These are phyloP conservation scores for Brachystomella parvula DNA, from an alignment of 1,140 invertebrate species.

Conservation along the genomic window DNA sequence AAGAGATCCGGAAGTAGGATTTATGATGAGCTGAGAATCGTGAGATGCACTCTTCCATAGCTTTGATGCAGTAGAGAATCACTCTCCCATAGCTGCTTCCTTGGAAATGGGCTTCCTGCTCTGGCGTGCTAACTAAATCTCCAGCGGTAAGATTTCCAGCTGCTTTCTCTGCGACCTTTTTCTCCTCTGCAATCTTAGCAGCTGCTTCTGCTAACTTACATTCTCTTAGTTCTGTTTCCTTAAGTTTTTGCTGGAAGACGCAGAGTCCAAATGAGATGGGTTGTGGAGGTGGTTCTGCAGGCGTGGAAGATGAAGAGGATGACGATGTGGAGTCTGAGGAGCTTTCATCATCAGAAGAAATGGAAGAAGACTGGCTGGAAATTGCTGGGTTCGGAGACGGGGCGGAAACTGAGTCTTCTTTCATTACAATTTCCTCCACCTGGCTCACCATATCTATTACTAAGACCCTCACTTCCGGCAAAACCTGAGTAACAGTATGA, in stretches of 20 bases:
- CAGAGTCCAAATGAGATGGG: slow-evolving; percentile 20
- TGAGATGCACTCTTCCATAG: slow-evolving; percentile 71
- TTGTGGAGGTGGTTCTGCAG: neutral
- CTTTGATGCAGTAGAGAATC: slow-evolving; percentile 57
- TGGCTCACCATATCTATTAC: slow-evolving; percentile 13
- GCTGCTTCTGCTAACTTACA: neutral
- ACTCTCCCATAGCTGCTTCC: slow-evolving; percentile 38
- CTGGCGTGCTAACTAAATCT: neutral
- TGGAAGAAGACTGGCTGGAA: neutral
- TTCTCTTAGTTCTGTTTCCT: slow-evolving; percentile 10
- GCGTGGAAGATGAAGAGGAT: neutral
- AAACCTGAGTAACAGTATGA: slow-evolving; percentile 15
- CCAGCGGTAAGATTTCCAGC: neutral
- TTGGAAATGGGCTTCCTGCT: slow-evolving; percentile 20
- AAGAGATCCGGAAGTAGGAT: slow-evolving; percentile 74
- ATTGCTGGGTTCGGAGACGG: neutral
- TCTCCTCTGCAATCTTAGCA: neutral
- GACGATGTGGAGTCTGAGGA: slow-evolving; percentile 2
- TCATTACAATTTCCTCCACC: slow-evolving; percentile 22
- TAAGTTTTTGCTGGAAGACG: slow-evolving; percentile 20
- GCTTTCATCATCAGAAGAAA: slow-evolving; percentile 18
- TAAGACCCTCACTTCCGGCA: slow-evolving; percentile 12
- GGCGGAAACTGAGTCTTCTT: neutral
- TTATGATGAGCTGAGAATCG: slow-evolving; percentile 89
- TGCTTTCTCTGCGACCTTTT: neutral